Evolutionary conservation across 2,888 invertebrate genomes (phyloP), one percentile per base, ranked within the genome.

Genomic region (Coleophora deauratella): DNA sequence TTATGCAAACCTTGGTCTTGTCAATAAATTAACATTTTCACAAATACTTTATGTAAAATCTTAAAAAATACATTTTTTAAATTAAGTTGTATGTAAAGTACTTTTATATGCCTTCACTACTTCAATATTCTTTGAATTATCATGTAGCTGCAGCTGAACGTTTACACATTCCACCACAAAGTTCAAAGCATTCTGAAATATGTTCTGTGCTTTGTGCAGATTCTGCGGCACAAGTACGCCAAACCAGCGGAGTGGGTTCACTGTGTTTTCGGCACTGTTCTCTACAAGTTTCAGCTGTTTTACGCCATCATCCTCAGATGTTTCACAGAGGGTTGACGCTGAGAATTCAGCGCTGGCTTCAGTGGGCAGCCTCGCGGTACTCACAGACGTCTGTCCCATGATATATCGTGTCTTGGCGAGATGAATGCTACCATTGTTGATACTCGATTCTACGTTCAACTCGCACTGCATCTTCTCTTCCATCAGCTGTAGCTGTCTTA

Each of bases 211-310:
- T 51, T 86, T 88, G 55, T 91, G 89, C 58, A 97, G 76, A 62
- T 91, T 91, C 59, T 91, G 91, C 0, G 96, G 95, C 0, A 95
- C 93, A 30, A 97, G 73, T 32, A 95, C 89, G 9, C 96, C 96
- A 80, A 96, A 97, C 95, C 95, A 96, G 49, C 89, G 90, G 27
- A 96, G 66, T 0, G 96, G 95, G 67, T 96, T 89, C 11, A 45
- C 42, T 11, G 40, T 41, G 27, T 42, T 44, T 10, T 69, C 66
- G 11, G 40, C 34, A 34, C 41, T 40, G 40, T 34, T 46, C 13
- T 44, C 43, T 9, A 41, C 44, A 31, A 44, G 40, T 30, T 43
- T 43, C 33, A 47, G 33, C 59, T 63, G 86, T 66, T 60, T 87
- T 48, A 58, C 71, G 50, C 81, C 76, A 57, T 76, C 72, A 38